A percentile compares a stretch with the other conserved stretches of the same genome.
Evolutionary conservation across 2,888 invertebrate species (phyloP).

Genomic region (Caradrina clavipalpis): DNA sequence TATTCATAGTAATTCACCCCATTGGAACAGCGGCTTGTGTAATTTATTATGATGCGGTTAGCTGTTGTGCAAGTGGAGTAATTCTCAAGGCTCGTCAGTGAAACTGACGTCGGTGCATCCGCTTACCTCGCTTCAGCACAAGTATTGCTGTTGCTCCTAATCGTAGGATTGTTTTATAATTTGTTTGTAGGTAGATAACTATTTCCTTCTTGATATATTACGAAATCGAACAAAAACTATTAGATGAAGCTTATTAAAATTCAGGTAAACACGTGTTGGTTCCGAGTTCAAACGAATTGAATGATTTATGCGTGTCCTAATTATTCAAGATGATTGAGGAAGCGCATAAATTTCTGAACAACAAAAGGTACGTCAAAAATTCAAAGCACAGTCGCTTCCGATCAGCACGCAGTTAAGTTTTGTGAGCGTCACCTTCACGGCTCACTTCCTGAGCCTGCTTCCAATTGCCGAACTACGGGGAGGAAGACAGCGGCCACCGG

Average conservation of each 20-base stretch:
- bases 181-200: not conserved
- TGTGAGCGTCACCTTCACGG: conserved; percentile 85
- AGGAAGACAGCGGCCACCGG: conserved; percentile 85
- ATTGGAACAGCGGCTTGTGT: conserved; percentile 38
- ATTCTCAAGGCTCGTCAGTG: conserved; percentile 80
- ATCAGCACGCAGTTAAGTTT: conserved; percentile 79
- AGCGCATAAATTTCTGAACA: conserved; percentile 76
- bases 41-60: conserved; percentile 55
- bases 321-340: conserved; percentile 80
- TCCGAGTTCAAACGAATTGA: conserved; percentile 38
- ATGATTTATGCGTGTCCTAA: conserved; percentile 64
- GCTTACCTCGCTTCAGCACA: conserved; percentile 75
- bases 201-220: conserved; percentile 13
- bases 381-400: conserved; percentile 88
- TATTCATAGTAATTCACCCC: conserved; percentile 37
- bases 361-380: conserved; percentile 81
- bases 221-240: conserved; percentile 9
- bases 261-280: conserved; percentile 26
- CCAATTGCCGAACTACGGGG: conserved; percentile 80
- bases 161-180: conserved; percentile 60
- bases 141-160: conserved; percentile 67
- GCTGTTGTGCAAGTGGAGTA: conserved; percentile 75
- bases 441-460: conserved; percentile 85
- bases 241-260: conserved; percentile 38
- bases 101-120: conserved; percentile 81